These are phyloP conservation scores for Nasonia oneida DNA, from an alignment of 2,888 invertebrate species.

Conservation along the genomic window DNA sequence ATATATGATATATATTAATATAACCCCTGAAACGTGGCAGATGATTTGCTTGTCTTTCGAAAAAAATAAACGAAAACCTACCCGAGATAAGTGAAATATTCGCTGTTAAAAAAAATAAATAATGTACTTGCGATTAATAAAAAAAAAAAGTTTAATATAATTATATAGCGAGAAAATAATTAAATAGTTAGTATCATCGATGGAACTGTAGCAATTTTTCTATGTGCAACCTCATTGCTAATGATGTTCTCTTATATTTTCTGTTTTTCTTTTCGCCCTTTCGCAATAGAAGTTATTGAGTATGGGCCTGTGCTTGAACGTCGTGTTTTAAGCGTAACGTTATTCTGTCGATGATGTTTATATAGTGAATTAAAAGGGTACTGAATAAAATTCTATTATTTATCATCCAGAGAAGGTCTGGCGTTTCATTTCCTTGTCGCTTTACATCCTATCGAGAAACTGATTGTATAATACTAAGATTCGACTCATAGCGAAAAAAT, in stretches of 20 bases:
- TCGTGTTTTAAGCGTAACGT: slow-evolving; percentile 30
- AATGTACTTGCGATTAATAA: slow-evolving; percentile 56
- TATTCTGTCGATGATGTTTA: slow-evolving; percentile 58
- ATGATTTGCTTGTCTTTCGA: slow-evolving; percentile 49
- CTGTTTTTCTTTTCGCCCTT: slow-evolving; percentile 16
- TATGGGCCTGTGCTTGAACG: background rate
- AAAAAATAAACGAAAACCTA: background rate
- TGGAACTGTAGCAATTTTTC: slow-evolving; percentile 49
- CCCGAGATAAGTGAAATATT: slow-evolving; percentile 39
- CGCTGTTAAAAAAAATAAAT: slow-evolving; percentile 38
- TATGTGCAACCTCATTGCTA: slow-evolving; percentile 34
- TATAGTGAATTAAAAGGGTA: slow-evolving; percentile 62
- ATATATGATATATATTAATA: slow-evolving; percentile 34
- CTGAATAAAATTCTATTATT: slow-evolving; percentile 73
- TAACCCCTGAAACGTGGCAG: slow-evolving; percentile 28
- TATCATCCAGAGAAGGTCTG: slow-evolving; percentile 64
- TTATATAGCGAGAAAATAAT: slow-evolving; percentile 23
- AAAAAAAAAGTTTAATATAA: slow-evolving; percentile 50
- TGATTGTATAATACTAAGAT: background rate
- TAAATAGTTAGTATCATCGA: slow-evolving; percentile 50
- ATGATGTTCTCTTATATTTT: slow-evolving; percentile 34
- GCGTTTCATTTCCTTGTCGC: background rate
- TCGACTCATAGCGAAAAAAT: too few species aligned
- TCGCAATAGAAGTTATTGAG: background rate
- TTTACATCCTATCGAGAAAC: background rate